A percentile compares a stretch with the other conserved stretches of the same genome.
phyloP scores from a whole-genome alignment of 2,888 invertebrate species.

The Vannuccia rotundouncinata region DNA sequence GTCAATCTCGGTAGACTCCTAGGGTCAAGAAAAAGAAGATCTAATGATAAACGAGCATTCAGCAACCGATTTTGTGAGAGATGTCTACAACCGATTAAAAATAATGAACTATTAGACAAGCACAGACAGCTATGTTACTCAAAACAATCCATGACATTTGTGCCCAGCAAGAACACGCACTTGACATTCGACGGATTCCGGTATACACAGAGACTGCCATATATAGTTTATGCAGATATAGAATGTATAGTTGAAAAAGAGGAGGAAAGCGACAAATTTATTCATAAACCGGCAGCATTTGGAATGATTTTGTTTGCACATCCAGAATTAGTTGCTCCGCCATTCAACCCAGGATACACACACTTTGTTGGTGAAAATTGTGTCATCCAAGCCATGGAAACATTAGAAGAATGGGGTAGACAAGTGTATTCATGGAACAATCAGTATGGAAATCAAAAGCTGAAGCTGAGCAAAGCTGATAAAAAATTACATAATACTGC shows the following conservation, averaged over 20 bases:
- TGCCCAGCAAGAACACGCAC: not conserved
- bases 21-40: not conserved
- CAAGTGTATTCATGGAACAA: not conserved
- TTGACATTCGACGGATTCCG: not conserved
- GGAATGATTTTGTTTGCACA: not conserved
- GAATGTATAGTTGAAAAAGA: not conserved
- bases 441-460: not conserved
- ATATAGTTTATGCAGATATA: not conserved
- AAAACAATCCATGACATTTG: not conserved
- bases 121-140: not conserved
- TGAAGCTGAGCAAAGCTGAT: not conserved
- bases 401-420: not conserved
- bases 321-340: not conserved
- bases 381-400: not conserved
- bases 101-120: not conserved
- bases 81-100: not conserved
- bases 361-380: not conserved
- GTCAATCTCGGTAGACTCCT: not conserved
- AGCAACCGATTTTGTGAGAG: conserved; percentile 36
- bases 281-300: not conserved
- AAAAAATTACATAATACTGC: not conserved
- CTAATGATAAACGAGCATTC: not conserved
- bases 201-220: not conserved
- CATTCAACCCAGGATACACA: not conserved
- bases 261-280: not conserved